Base-by-base conservation (phyloP, 2,888 invertebrate species). In the Nebria brevicollis region DNA sequence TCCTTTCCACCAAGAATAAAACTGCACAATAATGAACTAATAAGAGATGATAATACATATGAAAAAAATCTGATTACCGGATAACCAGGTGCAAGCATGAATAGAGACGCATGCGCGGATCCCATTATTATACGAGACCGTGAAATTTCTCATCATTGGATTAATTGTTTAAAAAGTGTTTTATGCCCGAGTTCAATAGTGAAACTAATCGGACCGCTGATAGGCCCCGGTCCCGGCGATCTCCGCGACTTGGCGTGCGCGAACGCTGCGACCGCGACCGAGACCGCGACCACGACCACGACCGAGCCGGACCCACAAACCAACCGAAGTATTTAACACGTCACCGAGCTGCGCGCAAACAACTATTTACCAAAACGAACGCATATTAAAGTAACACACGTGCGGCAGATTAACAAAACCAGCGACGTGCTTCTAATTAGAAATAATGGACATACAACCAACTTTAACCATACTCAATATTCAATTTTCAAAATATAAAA, bases 101-200 rank as follows among this genome's bases (percentile, higher is more conserved):
- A 78, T 79, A 75, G 74, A 79, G 79, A 79, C 73, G 54, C 79
- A 42, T 73, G 73, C 42, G 41, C 73, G 13, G 41, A 34, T 82
- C 83, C 83, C 83, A 83, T 83, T 83, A 83, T 83, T 83, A 82
- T 82, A 82, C 74, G 79, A 81, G 82, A 82, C 83, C 82, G 83
- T 82, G 83, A 83, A 83, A 83, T 83, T 82, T 84, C 83, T 83
- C 83, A 82, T 82, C 80, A 82, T 82, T 82, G 77, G 80, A 79
- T 82, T 82, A 82, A 82, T 82, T 82, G 82, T 82, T 82, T 82
- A 77, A 82, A 82, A 77, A 74, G 74, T 73, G 65, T 79, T 79
- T 79, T 79, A 74, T 77, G 72, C 42, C 64, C 54, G 77, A 70
- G 70, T 70, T 70, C 70, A 70, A 70, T 70, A 34, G 70, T 70